Percentiles rank a stretch among this genome's conserved stretches.
phyloP scores from a whole-genome alignment of 2,113 vertebrate genomes.

The Equus quagga region DNA sequence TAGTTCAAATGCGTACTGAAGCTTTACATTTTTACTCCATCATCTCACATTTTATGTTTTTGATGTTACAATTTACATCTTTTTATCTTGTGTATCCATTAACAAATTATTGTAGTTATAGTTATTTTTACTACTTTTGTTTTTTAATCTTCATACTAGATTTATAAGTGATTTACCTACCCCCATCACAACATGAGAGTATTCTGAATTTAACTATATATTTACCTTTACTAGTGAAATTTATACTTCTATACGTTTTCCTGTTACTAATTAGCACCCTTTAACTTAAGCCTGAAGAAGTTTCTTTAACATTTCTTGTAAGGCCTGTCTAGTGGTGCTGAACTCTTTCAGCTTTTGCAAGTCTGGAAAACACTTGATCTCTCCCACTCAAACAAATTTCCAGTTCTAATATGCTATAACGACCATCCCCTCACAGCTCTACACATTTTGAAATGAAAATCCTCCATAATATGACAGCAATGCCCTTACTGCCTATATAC shows the following conservation, averaged over 20 bases:
- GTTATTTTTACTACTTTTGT: neutral
- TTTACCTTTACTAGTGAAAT: neutral
- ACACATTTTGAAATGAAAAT: neutral
- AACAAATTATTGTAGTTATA: neutral
- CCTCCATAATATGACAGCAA: neutral
- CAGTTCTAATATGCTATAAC: neutral
- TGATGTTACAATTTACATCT: neutral
- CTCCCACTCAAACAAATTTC: neutral
- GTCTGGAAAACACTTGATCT: constrained; percentile 15
- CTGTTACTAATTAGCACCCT: neutral
- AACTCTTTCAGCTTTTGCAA: neutral
- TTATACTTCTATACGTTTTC: neutral
- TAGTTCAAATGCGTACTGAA: neutral
- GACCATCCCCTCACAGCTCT: neutral
- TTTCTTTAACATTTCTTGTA: neutral
- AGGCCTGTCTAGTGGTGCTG: neutral
- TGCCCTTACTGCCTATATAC: neutral
- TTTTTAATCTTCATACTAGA: neutral
- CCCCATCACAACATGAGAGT: neutral
- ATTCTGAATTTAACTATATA: neutral
- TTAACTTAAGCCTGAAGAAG: neutral
- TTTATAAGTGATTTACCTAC: neutral
- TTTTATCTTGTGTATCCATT: neutral
- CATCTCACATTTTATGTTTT: neutral
- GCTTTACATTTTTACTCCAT: neutral